phyloP scores from a whole-genome alignment of 1,140 invertebrate species.

The Ruditapes philippinarum region DNA sequence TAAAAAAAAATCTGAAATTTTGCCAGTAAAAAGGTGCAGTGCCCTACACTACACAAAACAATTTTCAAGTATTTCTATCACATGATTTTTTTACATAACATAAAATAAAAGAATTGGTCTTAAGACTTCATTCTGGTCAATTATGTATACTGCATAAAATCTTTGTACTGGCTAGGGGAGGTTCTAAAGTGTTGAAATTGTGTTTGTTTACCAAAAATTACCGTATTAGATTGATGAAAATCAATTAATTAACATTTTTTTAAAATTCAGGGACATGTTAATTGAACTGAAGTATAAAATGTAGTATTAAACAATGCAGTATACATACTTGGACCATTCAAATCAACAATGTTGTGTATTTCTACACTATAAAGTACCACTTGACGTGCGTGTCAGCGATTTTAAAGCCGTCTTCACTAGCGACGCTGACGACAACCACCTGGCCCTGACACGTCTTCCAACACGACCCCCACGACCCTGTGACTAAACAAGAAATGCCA shows the following conservation, averaged over 20 bases:
- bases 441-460: conserved; percentile 4
- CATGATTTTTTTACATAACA: neutral
- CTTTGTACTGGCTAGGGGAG: too few relatives aligned
- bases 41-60: conserved; percentile 33
- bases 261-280: too few relatives aligned
- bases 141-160: conserved; percentile 12
- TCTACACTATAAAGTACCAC: conserved; percentile 58
- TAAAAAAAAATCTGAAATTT: too few relatives aligned
- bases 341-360: conserved; percentile 26
- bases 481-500: conserved; percentile 43
- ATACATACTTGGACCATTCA: conserved; percentile 20
- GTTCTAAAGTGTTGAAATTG: too few relatives aligned
- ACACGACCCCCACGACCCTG: conserved; percentile 15
- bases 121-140: neutral
- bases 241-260: too few relatives aligned
- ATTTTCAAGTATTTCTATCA: conserved; percentile 9
- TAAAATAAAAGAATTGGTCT: neutral
- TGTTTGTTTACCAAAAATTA: too few relatives aligned
- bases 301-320: neutral
- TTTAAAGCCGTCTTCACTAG: conserved; percentile 40
- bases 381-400: conserved; percentile 45
- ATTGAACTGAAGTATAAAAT: neutral
- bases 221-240: too few relatives aligned
- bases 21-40: conserved; percentile 20
- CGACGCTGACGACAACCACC: conserved; percentile 23